A percentile compares a stretch with the other conserved stretches of the same genome.
phyloP scores from a whole-genome alignment of 2,113 vertebrate species.

The Nothocercus julius region DNA sequence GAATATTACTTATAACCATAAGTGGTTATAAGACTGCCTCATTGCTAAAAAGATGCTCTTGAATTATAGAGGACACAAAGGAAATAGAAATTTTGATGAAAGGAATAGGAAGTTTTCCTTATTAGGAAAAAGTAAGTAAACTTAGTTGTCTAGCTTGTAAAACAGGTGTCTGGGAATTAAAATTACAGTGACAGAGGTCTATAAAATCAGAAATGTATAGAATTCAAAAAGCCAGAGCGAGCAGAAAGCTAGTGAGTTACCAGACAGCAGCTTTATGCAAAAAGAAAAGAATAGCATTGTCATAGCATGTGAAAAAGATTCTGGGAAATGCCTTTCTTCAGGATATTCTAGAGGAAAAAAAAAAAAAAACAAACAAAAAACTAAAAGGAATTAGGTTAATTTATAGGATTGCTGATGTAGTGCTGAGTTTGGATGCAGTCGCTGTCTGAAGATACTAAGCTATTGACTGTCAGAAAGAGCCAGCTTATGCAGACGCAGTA shows the following conservation, averaged over 20 bases:
- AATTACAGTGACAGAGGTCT: background rate
- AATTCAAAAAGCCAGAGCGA: background rate
- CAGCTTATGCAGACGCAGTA: background rate
- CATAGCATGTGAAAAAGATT: background rate
- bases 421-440: background rate
- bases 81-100: background rate
- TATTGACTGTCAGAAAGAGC: background rate
- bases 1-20: rapidly evolving
- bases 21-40: background rate
- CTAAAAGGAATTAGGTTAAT: background rate
- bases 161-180: background rate
- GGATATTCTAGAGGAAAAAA: background rate
- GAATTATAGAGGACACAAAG: background rate
- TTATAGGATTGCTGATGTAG: background rate
- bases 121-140: background rate
- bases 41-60: background rate
- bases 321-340: background rate
- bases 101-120: background rate
- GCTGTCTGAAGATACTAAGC: background rate
- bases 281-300: background rate
- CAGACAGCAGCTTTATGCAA: background rate
- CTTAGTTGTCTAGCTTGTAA: background rate
- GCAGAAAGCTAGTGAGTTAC: background rate
- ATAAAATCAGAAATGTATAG: background rate
- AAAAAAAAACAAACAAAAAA: background rate